A percentile compares a stretch with the other conserved stretches of the same genome.
These are phyloP conservation scores for Ictalurus punctatus DNA, from an alignment of 2,113 vertebrate genomes.

Conservation along the genomic window DNA sequence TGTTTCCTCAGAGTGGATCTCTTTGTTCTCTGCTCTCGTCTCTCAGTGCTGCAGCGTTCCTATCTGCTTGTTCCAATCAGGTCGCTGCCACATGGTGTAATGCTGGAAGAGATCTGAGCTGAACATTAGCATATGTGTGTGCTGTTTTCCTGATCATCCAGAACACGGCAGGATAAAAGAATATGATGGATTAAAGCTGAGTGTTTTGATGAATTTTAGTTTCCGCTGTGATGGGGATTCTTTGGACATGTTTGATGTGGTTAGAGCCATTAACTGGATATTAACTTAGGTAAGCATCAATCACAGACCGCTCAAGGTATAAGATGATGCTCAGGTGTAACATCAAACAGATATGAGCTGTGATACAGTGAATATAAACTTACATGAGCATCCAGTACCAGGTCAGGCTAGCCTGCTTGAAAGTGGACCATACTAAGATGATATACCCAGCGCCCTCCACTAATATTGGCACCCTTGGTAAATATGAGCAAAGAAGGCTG, in stretches of 20 bases:
- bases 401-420: background rate
- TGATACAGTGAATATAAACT: background rate
- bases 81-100: conserved; percentile 10
- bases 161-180: conserved; percentile 37
- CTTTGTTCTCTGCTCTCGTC: conserved; percentile 5
- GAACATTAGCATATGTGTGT: conserved; percentile 32
- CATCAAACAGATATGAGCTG: background rate
- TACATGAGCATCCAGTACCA: background rate
- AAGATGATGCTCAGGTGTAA: background rate
- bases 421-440: background rate
- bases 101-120: background rate
- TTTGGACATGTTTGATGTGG: conserved; percentile 23
- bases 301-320: background rate
- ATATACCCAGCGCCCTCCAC: too few relatives aligned
- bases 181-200: conserved; percentile 35
- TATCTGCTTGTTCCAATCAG: conserved; percentile 18
- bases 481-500: too few relatives aligned
- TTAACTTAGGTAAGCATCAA: conserved; percentile 19
- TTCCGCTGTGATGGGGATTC: background rate
- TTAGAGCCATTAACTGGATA: conserved; percentile 12
- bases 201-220: conserved; percentile 1
- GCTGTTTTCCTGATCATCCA: conserved; percentile 30
- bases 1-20: conserved; percentile 9
- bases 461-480: too few relatives aligned
- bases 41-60: background rate